Conservation (phyloP, 2,113 vertebrate species). For the Equus quagga region DNA sequence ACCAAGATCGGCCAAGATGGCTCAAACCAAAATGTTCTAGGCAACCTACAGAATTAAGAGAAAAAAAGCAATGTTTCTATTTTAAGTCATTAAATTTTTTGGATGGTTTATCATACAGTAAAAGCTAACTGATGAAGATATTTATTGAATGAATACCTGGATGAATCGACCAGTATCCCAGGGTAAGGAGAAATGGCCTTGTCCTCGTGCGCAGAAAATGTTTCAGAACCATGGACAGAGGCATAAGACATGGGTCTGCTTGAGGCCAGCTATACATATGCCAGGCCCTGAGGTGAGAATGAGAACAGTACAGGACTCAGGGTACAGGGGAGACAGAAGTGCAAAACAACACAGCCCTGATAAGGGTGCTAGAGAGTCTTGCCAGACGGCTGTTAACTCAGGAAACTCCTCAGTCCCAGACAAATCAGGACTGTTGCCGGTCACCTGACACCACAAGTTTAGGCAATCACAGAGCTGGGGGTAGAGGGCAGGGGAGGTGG, state of each 20-base stretch:
- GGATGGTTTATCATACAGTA: neutral
- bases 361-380: neutral
- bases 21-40: neutral
- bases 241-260: accelerated
- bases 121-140: neutral
- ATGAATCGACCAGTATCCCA: neutral
- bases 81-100: neutral
- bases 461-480: neutral
- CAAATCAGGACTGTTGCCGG: neutral
- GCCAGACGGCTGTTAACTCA: neutral
- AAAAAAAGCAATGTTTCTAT: neutral
- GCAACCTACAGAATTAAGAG: neutral
- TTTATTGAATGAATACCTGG: neutral
- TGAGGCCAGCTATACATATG: neutral
- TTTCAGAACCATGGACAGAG: constrained; percentile 80
- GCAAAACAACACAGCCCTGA: neutral
- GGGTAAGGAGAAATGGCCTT: neutral
- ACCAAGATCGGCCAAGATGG: neutral
- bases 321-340: neutral
- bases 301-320: neutral
- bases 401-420: neutral
- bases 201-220: accelerated
- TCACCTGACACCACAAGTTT: neutral
- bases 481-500: neutral
- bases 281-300: neutral